Evolutionary conservation across 1,140 invertebrate genomes (phyloP), one percentile per base, ranked within the genome.

Genomic region (Trichomalopsis sarcophagae): DNA sequence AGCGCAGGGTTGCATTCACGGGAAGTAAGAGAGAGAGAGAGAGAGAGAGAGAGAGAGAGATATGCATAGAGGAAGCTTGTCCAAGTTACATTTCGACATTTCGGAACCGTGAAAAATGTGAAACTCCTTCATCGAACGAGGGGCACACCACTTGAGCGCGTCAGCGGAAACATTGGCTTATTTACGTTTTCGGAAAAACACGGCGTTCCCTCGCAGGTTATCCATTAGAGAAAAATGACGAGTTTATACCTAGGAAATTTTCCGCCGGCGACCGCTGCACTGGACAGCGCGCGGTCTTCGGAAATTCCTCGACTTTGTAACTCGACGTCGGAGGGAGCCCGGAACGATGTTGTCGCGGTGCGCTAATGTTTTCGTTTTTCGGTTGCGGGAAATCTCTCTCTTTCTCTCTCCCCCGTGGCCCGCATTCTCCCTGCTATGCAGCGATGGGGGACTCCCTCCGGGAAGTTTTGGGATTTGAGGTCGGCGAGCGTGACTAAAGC

Each of bases 401-500:
- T 62, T 17, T 62, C 14, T 62, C 55, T 62, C 55, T 69, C 68
- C 81, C 85, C 85, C 75, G 87, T 50, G 36, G 71, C 73, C 73
- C 66, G 2, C 68, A 71, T 33, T 71, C 27, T 33, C 55, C 62
- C 68, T 68, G 66, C 66, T 55, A 69, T 13, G 17, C 21, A 62
- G 55, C 21, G 17, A 62, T 62, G 55, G 55, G 69, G 23, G 69
- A 71, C 69, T 71, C 30, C 69, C 23, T 71, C 69, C 69, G 23
- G 30, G 69, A 71, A 69, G 30, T 81, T 81, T 69, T 69, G 36
- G 80, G 66, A 68, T 47, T 76, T 47, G 74, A 80, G 66, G 76
- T 75, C 71, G 84, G 71, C 75, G 5, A 82, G 62, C 86, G 47
- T 86, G 86, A 87, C 87, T 84, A 83, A 84, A 74, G 87, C 82